Conservation (phyloP, 2,113 vertebrate species). For the Zosterops japonicus region DNA sequence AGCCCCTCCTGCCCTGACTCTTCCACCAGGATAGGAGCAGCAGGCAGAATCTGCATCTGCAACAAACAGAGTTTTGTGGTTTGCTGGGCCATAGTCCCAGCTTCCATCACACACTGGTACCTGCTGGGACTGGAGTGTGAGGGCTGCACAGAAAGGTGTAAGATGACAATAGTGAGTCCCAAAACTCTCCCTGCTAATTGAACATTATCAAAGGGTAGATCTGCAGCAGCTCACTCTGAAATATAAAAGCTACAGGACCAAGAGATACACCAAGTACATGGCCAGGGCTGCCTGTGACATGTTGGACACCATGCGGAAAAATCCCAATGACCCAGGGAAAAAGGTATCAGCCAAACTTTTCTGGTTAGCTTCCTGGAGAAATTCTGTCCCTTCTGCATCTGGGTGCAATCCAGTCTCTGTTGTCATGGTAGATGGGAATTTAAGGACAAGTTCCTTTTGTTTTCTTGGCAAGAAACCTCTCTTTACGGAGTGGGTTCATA, state of each 20-base stretch:
- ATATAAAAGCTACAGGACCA: neutral
- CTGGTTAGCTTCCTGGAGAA: neutral
- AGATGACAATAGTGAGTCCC: neutral
- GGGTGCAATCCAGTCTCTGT: neutral
- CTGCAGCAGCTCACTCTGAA: neutral
- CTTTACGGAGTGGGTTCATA: neutral
- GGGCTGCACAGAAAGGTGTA: accelerated
- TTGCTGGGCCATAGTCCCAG: accelerated
- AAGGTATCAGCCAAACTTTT: neutral
- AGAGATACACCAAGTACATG: accelerated
- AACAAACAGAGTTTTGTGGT: accelerated
- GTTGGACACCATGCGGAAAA: neutral
- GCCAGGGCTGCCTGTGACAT: neutral
- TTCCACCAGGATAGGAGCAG: neutral
- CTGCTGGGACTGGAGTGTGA: neutral
- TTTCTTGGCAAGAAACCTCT: neutral
- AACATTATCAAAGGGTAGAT: neutral
- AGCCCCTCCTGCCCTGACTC: neutral
- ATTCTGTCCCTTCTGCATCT: neutral
- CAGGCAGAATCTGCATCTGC: neutral
- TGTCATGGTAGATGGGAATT: neutral
- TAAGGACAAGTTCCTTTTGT: neutral
- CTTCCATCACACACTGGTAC: too few relatives aligned
- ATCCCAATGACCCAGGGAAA: neutral
- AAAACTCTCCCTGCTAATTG: neutral